Base-by-base conservation (phyloP, 2,797 vertebrate genomes). In the Valencia hispanica region DNA sequence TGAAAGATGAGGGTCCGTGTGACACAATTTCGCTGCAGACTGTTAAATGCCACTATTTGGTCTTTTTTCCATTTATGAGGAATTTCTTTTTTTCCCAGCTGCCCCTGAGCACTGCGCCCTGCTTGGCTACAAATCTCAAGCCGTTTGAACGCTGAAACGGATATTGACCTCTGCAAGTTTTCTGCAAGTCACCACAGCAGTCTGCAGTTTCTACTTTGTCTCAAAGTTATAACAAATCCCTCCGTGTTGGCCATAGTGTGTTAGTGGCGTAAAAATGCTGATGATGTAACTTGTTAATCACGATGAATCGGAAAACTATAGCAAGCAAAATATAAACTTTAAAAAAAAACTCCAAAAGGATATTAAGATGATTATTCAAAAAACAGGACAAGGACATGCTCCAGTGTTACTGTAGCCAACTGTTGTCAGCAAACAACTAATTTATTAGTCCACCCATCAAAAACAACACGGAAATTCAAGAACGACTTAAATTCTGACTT, bases 21-120 rank as follows among this genome's bases (percentile, higher is more conserved):
- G 88, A 90, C 88, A 89, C 86, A 84, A 76, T 90, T 91, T 88
- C 84, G 84, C 82, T 69, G 76, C 79, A 32, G 73, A 81, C 79
- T 86, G 87, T 89, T 91, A 93, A 93, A 93, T 94, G 93, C 86
- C 91, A 90, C 81, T 85, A 82, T 91, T 92, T 93, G 90, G 91
- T 92, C 88, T 91, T 92, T 92, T 92, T 89, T 87, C 78, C 88
- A 79, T 90, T 92, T 90, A 82, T 78, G 79, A 89, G 81, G 77
- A 84, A 70, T 75, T 82, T 73, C 75, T 84, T 84, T 63, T 30
- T 20, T 32, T n/a, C 17, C 17, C 45, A 5, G 1, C 70, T 87
- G 73, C 81, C 84, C 81, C 75, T 57, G 22, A 88, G 88, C 84
- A 22, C 72, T 51, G 45, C 1, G 34, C 80, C 20, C 41, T 39